A percentile compares a stretch with the other conserved stretches of the same genome.
phyloP scores from a whole-genome alignment of 2,113 vertebrate genomes.

The Nyctibius bracteatus region DNA sequence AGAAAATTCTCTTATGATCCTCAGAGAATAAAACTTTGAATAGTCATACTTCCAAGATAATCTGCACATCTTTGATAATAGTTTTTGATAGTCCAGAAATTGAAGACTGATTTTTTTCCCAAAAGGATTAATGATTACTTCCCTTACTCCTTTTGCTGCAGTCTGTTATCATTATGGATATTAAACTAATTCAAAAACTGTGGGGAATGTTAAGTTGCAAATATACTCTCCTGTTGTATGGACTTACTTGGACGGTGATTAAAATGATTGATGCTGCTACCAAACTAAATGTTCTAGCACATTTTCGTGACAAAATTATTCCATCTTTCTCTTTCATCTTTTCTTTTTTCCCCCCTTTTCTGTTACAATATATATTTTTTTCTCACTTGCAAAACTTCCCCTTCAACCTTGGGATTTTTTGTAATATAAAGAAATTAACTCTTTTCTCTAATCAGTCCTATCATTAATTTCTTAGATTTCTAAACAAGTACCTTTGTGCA shows the following conservation, averaged over 20 bases:
- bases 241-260: background rate
- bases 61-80: background rate
- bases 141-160: background rate
- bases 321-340: background rate
- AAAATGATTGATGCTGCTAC: background rate
- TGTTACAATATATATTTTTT: background rate
- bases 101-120: background rate
- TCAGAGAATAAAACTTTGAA: constrained; percentile 13
- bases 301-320: background rate
- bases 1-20: constrained; percentile 4
- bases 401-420: background rate
- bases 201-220: background rate
- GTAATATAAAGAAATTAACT: background rate
- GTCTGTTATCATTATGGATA: background rate
- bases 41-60: background rate
- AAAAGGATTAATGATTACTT: constrained; percentile 1
- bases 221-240: background rate
- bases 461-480: background rate
- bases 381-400: background rate
- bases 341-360: background rate
- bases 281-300: background rate
- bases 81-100: constrained; percentile 2
- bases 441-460: background rate
- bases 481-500: background rate
- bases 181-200: background rate